A percentile compares a stretch with the other conserved stretches of the same genome.
phyloP scores from a whole-genome alignment of 2,797 vertebrate species.

The Hydrocynus forskahlii region DNA sequence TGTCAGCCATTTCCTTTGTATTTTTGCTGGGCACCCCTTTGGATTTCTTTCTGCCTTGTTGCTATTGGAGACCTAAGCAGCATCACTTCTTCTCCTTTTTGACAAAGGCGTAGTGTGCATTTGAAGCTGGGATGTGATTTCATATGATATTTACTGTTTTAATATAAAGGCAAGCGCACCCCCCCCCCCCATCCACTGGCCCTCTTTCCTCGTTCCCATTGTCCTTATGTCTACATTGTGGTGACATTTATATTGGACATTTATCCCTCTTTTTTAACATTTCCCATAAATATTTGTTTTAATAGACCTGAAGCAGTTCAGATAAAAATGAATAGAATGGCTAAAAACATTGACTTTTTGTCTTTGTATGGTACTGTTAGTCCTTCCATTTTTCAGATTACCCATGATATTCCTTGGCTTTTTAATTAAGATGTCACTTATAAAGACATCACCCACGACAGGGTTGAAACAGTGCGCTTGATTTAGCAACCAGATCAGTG shows the following conservation, averaged over 20 bases:
- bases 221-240: conserved; percentile 29
- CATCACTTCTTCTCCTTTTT: conserved; percentile 61
- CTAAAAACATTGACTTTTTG: not conserved
- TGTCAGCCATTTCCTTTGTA: conserved; percentile 59
- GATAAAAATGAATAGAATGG: not conserved
- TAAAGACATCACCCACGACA: not conserved
- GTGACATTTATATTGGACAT: not conserved
- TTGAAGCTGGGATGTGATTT: conserved; percentile 39
- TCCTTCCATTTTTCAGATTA: too few relatives aligned
- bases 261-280: not conserved
- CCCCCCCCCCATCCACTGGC: not conserved
- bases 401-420: too few relatives aligned
- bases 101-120: conserved; percentile 45
- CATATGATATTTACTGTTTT: conserved; percentile 48
- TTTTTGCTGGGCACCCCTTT: conserved; percentile 43
- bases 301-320: too few relatives aligned
- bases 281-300: too few relatives aligned
- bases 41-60: conserved; percentile 57
- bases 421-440: not conserved
- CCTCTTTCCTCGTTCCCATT: conserved; percentile 26
- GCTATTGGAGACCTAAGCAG: conserved; percentile 48
- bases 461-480: not conserved
- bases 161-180: conserved; percentile 20
- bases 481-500: not conserved
- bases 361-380: not conserved